Conservation (phyloP, 2,888 invertebrate genomes). For the Euphydryas editha region DNA sequence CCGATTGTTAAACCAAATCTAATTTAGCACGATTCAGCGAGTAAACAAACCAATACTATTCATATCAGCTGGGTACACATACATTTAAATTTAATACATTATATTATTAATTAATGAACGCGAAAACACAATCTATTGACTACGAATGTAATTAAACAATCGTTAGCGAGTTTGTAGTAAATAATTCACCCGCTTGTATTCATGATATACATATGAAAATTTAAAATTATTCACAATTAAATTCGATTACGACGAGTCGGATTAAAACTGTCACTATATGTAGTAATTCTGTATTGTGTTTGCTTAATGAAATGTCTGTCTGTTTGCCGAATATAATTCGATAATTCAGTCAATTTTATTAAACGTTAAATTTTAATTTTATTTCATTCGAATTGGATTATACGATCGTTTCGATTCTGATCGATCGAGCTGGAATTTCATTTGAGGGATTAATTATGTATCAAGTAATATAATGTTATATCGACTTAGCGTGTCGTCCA, state of each 20-base stretch:
- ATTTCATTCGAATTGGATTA: slow-evolving; percentile 12
- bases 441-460: slow-evolving; percentile 11
- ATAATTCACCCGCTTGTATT: slow-evolving; percentile 20
- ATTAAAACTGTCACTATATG: slow-evolving; percentile 20
- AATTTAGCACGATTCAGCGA: slow-evolving; percentile 20
- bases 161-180: slow-evolving; percentile 29
- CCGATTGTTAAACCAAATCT: slow-evolving; percentile 12
- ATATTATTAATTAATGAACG: slow-evolving; percentile 28
- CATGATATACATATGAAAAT: slow-evolving; percentile 20
- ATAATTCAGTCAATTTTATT: slow-evolving; percentile 13
- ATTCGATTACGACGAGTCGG: slow-evolving; percentile 1
- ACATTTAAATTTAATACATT: slow-evolving; percentile 27
- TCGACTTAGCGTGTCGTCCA: neutral
- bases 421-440: slow-evolving; percentile 1
- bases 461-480: slow-evolving; percentile 1
- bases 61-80: slow-evolving; percentile 16
- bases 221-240: slow-evolving; percentile 23
- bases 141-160: slow-evolving; percentile 30
- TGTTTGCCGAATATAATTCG: slow-evolving; percentile 14
- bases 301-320: slow-evolving; percentile 18
- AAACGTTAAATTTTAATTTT: slow-evolving; percentile 15
- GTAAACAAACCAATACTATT: slow-evolving; percentile 26
- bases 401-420: neutral
- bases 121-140: slow-evolving; percentile 23
- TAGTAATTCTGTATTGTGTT: slow-evolving; percentile 12